These are phyloP conservation scores for Astreopora myriophthalma DNA, from an alignment of 64 coral and sea anemone species.

Conservation along the genomic window DNA sequence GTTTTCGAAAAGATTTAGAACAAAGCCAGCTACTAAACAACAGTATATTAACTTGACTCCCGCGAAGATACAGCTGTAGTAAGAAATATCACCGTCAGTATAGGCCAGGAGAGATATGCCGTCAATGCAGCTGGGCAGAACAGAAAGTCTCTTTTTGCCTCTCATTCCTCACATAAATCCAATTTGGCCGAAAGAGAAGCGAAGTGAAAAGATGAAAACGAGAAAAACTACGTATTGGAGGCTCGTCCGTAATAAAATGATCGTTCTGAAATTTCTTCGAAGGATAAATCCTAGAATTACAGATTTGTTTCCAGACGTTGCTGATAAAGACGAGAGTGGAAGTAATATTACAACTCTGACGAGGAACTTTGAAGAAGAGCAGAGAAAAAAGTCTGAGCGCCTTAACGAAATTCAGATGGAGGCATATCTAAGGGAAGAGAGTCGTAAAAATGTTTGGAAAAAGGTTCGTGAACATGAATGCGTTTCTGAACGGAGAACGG, in stretches of 20 bases:
- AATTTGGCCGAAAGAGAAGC: conserved; percentile 11
- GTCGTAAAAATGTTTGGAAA: neutral
- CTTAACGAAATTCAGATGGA: conserved; percentile 24
- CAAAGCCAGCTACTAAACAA: neutral
- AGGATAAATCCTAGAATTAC: neutral
- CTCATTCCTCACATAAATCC: neutral
- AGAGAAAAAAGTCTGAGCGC: neutral
- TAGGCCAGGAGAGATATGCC: neutral
- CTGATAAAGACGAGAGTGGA: neutral
- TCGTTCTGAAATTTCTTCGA: conserved; percentile 1
- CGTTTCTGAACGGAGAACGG: neutral
- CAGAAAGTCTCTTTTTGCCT: neutral
- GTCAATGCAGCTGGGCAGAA: neutral
- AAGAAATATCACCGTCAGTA: neutral
- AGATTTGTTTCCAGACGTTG: neutral
- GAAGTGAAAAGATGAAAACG: neutral
- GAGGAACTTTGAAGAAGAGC: neutral
- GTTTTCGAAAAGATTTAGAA: conserved; percentile 2
- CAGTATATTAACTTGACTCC: conserved; percentile 2
- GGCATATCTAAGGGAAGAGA: neutral
- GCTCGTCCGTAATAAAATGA: conserved; percentile 6
- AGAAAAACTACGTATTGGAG: neutral
- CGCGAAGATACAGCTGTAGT: neutral
- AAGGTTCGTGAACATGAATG: neutral
- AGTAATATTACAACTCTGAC: neutral